A percentile compares a stretch with the other conserved stretches of the same genome.
phyloP scores from a whole-genome alignment of 2,113 vertebrate genomes.

The Cheirogaleus medius region DNA sequence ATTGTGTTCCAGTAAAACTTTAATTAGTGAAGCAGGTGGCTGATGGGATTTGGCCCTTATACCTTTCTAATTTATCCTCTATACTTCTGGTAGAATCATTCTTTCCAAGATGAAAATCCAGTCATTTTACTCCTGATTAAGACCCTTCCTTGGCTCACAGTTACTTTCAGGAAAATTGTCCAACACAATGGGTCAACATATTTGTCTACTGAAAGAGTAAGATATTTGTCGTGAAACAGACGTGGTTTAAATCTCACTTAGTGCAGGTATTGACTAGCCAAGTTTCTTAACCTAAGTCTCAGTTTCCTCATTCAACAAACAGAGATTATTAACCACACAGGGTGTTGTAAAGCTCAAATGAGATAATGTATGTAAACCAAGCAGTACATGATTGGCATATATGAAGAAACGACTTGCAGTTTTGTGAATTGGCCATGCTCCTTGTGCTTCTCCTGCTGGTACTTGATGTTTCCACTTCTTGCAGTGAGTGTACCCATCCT shows the following conservation, averaged over 20 bases:
- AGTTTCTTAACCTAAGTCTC: neutral
- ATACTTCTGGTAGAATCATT: neutral
- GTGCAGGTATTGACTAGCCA: neutral
- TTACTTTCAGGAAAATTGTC: conserved; percentile 32
- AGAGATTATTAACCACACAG: neutral
- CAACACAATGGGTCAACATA: neutral
- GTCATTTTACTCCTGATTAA: neutral
- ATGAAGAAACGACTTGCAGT: neutral
- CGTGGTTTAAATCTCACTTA: conserved; percentile 17
- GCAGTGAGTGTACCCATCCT: neutral
- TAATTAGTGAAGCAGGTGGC: neutral
- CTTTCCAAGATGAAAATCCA: neutral
- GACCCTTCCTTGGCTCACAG: neutral
- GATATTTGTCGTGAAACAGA: neutral
- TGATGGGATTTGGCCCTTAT: neutral
- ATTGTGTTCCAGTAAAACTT: neutral
- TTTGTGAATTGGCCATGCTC: neutral
- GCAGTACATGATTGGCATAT: neutral
- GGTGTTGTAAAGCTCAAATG: neutral
- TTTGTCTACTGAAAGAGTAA: neutral
- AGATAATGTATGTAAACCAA: neutral
- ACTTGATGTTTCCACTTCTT: neutral
- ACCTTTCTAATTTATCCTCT: neutral
- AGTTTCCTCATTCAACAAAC: neutral
- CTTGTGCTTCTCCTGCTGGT: neutral